Evolutionary conservation across 2,888 invertebrate genomes (phyloP), one percentile per base, ranked within the genome.

Genomic region (Dryocosmus kuriphilus): DNA sequence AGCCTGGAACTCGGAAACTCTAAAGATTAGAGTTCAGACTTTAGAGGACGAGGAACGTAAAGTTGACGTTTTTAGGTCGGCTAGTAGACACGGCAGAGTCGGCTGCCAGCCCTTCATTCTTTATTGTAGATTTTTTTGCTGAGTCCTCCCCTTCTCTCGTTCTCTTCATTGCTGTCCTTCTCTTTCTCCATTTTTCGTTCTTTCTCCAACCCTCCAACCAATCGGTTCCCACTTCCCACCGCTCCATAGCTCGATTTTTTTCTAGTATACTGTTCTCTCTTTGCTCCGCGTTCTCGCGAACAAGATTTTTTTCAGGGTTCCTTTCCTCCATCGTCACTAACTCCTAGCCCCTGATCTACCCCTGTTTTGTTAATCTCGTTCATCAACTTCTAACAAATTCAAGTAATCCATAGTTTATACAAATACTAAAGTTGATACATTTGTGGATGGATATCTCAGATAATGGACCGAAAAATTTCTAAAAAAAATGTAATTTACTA

Each of bases 31-130:
- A 35, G 30, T 16, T 19, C 30, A 32, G 32, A 41, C 19, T 19
- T n/a, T 16, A n/a, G 41, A 24, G 46, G 9, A 67, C 76, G 62
- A 55, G 71, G 71, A 79, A 79, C 79, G 76, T 74, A 82, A 81
- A 84, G 84, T 84, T 85, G 85, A 86, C 85, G 85, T 86, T 86
- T 85, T 85, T 80, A 85, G 85, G 85, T 83, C 81, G 85, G 84
- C 82, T 86, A 84, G 85, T 80, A 78, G 81, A 77, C 81, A 78
- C 79, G 79, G 80, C 80, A 79, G 77, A 77, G 79, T 51, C 77
- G 77, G 81, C 79, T 38, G 79, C 77, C 77, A 84, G 81, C 85
- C 83, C 82, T 84, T 83, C 85, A 83, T 84, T 84, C 83, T 84
- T 85, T 83, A 85, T 84, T 83, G 81, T 80, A 75, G 80, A 81